Conservation (phyloP, 1,140 invertebrate genomes). For the Stratiolaelaps scimitus region DNA sequence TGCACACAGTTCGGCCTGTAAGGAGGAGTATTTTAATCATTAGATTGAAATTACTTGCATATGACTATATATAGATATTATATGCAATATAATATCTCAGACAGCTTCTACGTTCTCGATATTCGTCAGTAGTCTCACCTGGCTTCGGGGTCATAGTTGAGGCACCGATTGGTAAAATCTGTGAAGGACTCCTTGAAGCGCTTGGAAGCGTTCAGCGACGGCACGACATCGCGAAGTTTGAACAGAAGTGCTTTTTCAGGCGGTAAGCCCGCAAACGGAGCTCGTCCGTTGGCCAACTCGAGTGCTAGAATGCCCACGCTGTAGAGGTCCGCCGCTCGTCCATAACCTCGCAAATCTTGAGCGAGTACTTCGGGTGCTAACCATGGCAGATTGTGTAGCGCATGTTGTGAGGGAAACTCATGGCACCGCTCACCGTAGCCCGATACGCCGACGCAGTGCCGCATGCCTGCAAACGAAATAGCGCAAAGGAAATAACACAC, state of each 20-base stretch:
- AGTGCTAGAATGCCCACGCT: conserved; percentile 22
- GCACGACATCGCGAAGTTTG: conserved; percentile 24
- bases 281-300: conserved; percentile 20
- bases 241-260: conserved; percentile 14
- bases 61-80: background rate
- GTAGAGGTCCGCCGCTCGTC: conserved; percentile 5
- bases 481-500: too few relatives aligned
- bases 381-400: conserved; percentile 21
- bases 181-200: conserved; percentile 13
- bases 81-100: background rate
- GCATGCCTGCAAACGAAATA: conserved; percentile 1
- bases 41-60: background rate
- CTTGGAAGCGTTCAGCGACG: conserved; percentile 20
- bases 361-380: conserved; percentile 3
- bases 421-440: background rate
- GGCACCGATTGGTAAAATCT: conserved; percentile 16
- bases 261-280: conserved; percentile 4
- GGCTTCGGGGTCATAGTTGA: conserved; percentile 5
- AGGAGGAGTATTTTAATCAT: background rate
- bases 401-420: conserved; percentile 22
- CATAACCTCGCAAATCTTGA: conserved; percentile 25
- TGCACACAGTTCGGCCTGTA: conserved; percentile 9
- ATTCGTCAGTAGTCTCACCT: background rate
- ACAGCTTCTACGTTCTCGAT: background rate
- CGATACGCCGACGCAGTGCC: conserved; percentile 9